phyloP scores from a whole-genome alignment of 2,888 invertebrate species.

The Andrena trimmerana region DNA sequence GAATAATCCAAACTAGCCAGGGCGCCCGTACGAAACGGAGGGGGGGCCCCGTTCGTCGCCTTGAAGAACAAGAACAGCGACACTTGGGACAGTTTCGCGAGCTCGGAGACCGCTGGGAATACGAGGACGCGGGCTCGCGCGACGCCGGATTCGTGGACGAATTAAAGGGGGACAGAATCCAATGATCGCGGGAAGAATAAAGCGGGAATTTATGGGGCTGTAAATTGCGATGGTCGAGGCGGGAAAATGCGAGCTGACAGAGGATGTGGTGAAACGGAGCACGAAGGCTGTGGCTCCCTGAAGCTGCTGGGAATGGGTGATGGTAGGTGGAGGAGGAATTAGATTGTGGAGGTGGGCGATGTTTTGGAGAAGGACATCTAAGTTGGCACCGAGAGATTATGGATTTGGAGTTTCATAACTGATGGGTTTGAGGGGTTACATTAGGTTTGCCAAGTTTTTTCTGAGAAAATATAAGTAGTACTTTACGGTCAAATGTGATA shows the following conservation, averaged over 20 bases:
- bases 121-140: neutral
- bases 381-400: no score
- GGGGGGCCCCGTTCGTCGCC: neutral
- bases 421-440: no score
- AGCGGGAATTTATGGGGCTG: slow-evolving; percentile 1
- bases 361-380: no score
- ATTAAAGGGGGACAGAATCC: slow-evolving; percentile 1
- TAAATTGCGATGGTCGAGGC: neutral
- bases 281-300: neutral
- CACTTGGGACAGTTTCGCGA: neutral
- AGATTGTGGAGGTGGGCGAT: no score
- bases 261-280: neutral
- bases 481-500: no score
- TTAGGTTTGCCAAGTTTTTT: no score
- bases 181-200: neutral
- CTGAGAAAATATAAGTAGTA: no score
- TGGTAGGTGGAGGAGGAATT: neutral
- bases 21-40: slow-evolving; percentile 13
- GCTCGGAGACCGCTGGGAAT: neutral
- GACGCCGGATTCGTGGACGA: neutral
- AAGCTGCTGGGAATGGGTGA: neutral
- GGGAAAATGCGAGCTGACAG: neutral
- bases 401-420: no score
- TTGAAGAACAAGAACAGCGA: slow-evolving; percentile 3
- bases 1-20: slow-evolving; percentile 42